Evolutionary conservation across 2,888 invertebrate species (phyloP), one percentile per base, ranked within the genome.

Genomic region (Notocelia uddmanniana): DNA sequence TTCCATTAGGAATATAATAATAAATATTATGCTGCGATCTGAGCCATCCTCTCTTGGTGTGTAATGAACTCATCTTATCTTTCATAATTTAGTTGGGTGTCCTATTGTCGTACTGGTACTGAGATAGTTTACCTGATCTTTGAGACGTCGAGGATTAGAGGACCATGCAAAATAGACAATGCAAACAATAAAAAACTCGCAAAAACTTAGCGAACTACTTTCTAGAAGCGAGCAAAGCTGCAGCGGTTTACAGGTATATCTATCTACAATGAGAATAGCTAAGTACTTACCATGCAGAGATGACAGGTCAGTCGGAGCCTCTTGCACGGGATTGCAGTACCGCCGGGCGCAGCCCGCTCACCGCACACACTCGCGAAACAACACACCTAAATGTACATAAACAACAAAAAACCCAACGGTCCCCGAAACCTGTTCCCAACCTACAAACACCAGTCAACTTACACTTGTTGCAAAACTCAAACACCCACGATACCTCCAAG

Each of bases 381-480:
- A 78, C 81, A 84, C 76, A 78, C 82, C 66, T 67, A 87, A 84
- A 89, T 85, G 87, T 85, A 89, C 83, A 87, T 82, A 83, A 81
- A 86, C 86, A 89, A 72, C 88, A 89, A 89, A 88, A 89, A 89
- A 89, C 85, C 81, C 86, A 90, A 90, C 89, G 89, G 90, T 87
- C 83, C 83, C 80, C 81, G 75, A 82, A 92, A 92, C 92, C 89
- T 83, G 91, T 92, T 90, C 83, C 82, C 78, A 78, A 77, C 76
- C 77, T 82, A 85, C 82, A 81, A 80, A 81, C 83, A 85, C 85
- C 23, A 66, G 80, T 80, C 80, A 81, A 86, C 84, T 78, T 80
- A 84, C 88, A 89, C 88, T 90, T 90, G 87, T 91, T 89, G 91
- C 88, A 90, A 90, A 91, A 89, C 86, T 84, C 84, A 83, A 81